A percentile compares a stretch with the other conserved stretches of the same genome.
Evolutionary conservation across 2,797 vertebrate species (phyloP).

Genomic region (Pelobates cultripes): DNA sequence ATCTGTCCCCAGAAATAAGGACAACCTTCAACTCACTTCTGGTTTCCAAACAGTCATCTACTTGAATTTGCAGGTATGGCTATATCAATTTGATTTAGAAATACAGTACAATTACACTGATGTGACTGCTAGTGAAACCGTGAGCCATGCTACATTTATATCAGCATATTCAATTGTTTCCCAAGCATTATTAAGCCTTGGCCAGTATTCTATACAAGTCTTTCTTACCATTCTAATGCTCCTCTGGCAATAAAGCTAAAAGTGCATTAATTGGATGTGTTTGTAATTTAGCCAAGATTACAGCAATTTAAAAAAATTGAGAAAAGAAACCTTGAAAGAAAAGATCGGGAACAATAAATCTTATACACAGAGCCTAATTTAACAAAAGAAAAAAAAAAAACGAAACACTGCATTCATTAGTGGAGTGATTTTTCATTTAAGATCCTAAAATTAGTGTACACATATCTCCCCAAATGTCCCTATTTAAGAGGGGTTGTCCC

Average conservation of each 20-base stretch:
- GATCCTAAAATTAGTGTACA: no score
- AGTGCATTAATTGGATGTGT: conserved; percentile 40
- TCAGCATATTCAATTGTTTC: not conserved
- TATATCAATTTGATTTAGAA: no score
- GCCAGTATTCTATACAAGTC: conserved; percentile 4
- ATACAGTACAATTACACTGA: no score
- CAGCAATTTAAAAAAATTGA: conserved; percentile 13
- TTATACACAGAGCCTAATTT: conserved; percentile 4
- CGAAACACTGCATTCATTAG: not conserved
- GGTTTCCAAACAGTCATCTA: no score
- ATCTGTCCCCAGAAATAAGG: no score
- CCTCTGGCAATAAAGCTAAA: conserved; percentile 31
- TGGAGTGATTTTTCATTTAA: not conserved
- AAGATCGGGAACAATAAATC: conserved; percentile 11
- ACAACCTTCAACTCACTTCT: no score
- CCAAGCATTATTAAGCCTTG: conserved; percentile 10
- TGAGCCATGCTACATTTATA: not conserved
- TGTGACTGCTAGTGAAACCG: not conserved
- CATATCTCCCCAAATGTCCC: no score
- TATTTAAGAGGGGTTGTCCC: no score
- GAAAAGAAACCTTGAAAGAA: not conserved
- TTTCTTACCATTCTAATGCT: conserved; percentile 22
- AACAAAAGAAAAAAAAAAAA: not conserved
- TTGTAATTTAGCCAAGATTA: conserved; percentile 17
- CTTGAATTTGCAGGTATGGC: no score